phyloP scores from a whole-genome alignment of 2,797 vertebrate species.

The Sebastes wilsoni region DNA sequence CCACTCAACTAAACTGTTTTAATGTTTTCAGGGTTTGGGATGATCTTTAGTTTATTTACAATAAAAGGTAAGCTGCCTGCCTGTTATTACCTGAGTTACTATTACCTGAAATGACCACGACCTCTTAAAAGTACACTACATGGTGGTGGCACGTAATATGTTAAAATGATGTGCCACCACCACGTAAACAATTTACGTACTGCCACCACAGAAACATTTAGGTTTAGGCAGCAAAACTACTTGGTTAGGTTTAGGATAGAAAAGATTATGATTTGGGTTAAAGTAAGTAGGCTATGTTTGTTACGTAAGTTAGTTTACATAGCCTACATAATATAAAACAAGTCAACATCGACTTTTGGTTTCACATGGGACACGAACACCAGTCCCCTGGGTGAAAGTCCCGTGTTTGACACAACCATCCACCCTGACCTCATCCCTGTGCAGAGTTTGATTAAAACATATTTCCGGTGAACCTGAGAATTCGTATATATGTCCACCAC shows the following conservation, averaged over 20 bases:
- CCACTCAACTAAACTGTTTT: not conserved
- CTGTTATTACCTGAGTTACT: not conserved
- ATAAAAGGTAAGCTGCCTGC: not conserved
- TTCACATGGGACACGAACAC: not conserved
- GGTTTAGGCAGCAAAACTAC: too few relatives aligned
- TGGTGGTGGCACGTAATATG: too few relatives aligned
- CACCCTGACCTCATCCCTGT: not conserved
- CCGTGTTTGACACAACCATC: not conserved
- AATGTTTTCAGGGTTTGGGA: not conserved
- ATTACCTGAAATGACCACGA: not conserved
- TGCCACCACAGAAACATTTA: too few relatives aligned
- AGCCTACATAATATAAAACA: too few relatives aligned
- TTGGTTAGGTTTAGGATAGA: too few relatives aligned
- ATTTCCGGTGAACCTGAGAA: not conserved
- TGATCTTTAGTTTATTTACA: not conserved
- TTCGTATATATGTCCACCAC: not conserved
- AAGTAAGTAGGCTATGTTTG: accelerated
- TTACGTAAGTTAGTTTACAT: too few relatives aligned
- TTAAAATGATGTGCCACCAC: too few relatives aligned
- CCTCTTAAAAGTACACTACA: not conserved
- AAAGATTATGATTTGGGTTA: too few relatives aligned
- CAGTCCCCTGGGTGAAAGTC: not conserved
- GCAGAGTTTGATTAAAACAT: not conserved
- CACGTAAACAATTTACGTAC: accelerated
- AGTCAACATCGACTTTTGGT: too few relatives aligned